These are phyloP conservation scores for Chaetorhynchus papuensis DNA, from an alignment of 2,113 vertebrate genomes.

Conservation along the genomic window DNA sequence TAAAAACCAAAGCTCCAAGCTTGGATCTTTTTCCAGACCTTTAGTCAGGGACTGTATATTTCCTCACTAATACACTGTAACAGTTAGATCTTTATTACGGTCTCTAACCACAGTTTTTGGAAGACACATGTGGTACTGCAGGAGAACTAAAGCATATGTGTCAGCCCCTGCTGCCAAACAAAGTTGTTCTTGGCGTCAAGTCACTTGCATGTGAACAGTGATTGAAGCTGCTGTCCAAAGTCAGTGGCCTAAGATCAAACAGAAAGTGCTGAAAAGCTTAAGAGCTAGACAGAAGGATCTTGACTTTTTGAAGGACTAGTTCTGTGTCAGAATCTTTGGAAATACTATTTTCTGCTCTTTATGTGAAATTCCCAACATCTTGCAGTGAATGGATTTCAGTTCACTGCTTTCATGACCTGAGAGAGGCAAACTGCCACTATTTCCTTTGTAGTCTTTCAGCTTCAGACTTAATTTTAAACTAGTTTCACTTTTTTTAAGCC, in stretches of 20 bases:
- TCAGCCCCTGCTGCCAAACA: constrained; percentile 37
- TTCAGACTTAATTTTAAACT: background rate
- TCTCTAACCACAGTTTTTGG: constrained; percentile 38
- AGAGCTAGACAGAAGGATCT: background rate
- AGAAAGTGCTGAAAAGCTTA: constrained; percentile 10
- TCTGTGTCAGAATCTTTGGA: background rate
- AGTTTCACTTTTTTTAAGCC: background rate
- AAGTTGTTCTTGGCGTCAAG: constrained; percentile 51
- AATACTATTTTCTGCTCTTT: background rate
- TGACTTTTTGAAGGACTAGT: background rate
- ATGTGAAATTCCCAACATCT: background rate
- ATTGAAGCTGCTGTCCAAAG: constrained; percentile 38
- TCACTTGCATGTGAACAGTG: constrained; percentile 23
- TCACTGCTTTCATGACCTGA: background rate
- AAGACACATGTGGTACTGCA: constrained; percentile 8
- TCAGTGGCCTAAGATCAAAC: constrained; percentile 3
- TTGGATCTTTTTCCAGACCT: constrained; percentile 11
- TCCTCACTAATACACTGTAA: background rate
- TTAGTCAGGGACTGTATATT: background rate
- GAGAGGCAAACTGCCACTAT: background rate
- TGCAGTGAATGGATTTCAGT: background rate
- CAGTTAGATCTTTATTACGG: background rate
- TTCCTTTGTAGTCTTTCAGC: background rate
- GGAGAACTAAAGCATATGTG: background rate
- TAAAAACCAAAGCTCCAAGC: background rate